A percentile compares a stretch with the other conserved stretches of the same genome.
Evolutionary conservation across 1,140 invertebrate genomes (phyloP).

Genomic region (Drosophila burlai): DNA sequence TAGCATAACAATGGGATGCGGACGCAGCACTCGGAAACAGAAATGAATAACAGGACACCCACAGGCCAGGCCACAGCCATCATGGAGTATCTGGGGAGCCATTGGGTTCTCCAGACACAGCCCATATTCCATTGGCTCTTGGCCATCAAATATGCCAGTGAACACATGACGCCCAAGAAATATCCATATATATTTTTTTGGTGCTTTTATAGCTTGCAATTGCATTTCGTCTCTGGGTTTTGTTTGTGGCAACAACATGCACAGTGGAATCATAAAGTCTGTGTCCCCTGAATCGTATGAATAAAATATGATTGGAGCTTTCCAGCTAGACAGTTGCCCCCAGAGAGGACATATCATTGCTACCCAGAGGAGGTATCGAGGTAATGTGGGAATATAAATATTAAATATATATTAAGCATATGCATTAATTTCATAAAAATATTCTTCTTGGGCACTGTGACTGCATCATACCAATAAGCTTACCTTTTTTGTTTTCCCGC

Average conservation of each 20-base stretch:
- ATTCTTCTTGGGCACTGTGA: slow-evolving; percentile 16
- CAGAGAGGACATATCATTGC: background rate
- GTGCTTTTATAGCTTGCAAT: slow-evolving; percentile 34
- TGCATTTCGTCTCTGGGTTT: slow-evolving; percentile 9
- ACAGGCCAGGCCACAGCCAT: slow-evolving; percentile 42
- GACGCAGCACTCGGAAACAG: slow-evolving; percentile 71
- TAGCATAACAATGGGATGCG: slow-evolving; percentile 67
- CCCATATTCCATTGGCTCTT: slow-evolving; percentile 12
- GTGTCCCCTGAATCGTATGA: slow-evolving; percentile 5
- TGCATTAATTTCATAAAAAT: background rate
- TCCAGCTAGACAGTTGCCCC: background rate
- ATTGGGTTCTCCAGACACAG: background rate
- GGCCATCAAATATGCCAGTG: slow-evolving; percentile 31
- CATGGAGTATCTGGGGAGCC: background rate
- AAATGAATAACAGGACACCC: slow-evolving; percentile 73
- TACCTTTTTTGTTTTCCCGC: slow-evolving; percentile 62
- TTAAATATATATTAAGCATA: background rate
- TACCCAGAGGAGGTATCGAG: background rate
- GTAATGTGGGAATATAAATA: background rate
- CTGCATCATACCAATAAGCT: slow-evolving; percentile 46
- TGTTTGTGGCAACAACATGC: slow-evolving; percentile 2
- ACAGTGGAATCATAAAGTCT: slow-evolving; percentile 25
- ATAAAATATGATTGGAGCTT: slow-evolving; percentile 9
- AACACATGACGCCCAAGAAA: slow-evolving; percentile 17
- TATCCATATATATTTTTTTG: slow-evolving; percentile 1